Conservation (phyloP, 1,140 invertebrate genomes). For the Delia radicum region DNA sequence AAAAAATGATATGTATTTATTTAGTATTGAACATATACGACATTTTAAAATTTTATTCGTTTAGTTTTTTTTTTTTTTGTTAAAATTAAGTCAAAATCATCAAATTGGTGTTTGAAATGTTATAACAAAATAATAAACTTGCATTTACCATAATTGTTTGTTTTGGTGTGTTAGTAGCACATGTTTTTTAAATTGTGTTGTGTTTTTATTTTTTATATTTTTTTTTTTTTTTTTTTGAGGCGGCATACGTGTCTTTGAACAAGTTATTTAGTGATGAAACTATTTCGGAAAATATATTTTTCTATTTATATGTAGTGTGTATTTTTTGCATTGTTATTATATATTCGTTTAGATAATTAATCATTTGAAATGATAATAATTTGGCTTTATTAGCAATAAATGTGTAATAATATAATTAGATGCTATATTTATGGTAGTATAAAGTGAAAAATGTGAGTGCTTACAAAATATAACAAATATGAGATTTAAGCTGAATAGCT, state of each 20-base stretch:
- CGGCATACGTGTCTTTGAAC: background rate
- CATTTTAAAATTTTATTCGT: too few species aligned
- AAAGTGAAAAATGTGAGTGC: too few species aligned
- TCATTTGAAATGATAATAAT: background rate
- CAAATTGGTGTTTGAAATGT: background rate
- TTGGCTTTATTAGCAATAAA: background rate
- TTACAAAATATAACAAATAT: too few species aligned
- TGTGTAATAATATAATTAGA: too few species aligned
- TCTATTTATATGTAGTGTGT: background rate
- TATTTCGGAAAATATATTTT: background rate
- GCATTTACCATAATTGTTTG: background rate
- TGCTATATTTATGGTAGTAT: too few species aligned
- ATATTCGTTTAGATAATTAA: too few species aligned
- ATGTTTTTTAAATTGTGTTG: too few species aligned
- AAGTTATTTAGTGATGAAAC: background rate
- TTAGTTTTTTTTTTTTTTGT: background rate
- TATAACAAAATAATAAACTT: background rate
- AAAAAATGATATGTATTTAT: background rate
- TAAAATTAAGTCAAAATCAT: background rate
- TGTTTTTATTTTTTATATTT: too few species aligned
- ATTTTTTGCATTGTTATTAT: too few species aligned
- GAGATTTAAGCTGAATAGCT: too few species aligned
- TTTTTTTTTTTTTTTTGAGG: background rate
- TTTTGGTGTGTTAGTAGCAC: background rate
- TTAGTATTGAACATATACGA: background rate